Evolutionary conservation across 2,797 vertebrate genomes (phyloP), one percentile per base, ranked within the genome.

Genomic region (Eospalax fontanierii): DNA sequence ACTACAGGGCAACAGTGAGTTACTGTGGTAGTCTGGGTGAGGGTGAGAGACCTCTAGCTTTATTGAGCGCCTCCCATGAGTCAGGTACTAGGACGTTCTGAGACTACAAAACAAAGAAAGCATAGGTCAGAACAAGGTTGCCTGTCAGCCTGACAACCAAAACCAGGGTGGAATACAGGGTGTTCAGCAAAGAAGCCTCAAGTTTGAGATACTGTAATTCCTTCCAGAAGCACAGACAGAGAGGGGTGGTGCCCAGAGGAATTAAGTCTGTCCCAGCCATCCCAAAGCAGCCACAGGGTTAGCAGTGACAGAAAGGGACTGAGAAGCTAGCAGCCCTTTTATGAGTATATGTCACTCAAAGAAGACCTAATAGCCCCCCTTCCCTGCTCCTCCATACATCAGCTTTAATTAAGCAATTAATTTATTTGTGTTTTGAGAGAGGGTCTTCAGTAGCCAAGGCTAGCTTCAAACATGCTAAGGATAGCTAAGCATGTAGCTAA

Each of bases 221-320:
- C 38, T 63, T 10, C 14, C 63, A 84, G 59, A 95, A 91, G 81
- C 7, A 91, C n/a, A 75, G 84, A 85, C 24, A 68, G 18, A 33
- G 57, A 65, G 35, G 21, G 28, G 10, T 4, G 46, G 19, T 15
- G 33, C 40, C 80, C 19, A 10, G 46, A 71, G 70, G 30, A 91
- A 28, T 50, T 3, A 75, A 89, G 70, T 74, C 33, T 66, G 35
- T 30, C 21, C 10, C 7, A 8, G n/a, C 59, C 38, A 78, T 65
- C 28, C n/a, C 84, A 38, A 91, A 86, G 59, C 7, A 75, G 24
- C 9, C 30, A 57, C 30, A 28, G 84, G 24, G 21, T 57, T 9
- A 11, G 8, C 12, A 38, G 33, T 54, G 82, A 68, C 7, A 43
- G 35, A 76, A 57, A 61, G 8, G 1, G 0, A 73, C 59, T 16